Conservation (phyloP, 1,140 invertebrate species). For the Chymomyza costata region DNA sequence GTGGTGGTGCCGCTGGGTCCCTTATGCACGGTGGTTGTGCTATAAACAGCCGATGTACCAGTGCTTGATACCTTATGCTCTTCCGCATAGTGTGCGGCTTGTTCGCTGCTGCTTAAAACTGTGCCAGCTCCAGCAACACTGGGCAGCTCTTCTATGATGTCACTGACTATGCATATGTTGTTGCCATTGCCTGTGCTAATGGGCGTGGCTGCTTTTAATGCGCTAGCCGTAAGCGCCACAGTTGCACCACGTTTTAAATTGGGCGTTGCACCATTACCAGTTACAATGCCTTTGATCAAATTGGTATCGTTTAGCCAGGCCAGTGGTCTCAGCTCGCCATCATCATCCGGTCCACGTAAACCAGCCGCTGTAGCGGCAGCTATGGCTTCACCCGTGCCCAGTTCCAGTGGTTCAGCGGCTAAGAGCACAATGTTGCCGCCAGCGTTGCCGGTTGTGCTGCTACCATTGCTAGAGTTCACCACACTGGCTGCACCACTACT, state of each 20-base stretch:
- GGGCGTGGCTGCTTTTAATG: conserved; percentile 21
- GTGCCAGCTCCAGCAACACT: not conserved
- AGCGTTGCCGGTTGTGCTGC: not conserved
- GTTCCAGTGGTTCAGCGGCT: conserved; percentile 61
- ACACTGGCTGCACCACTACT: conserved; percentile 1
- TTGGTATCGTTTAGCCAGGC: conserved; percentile 95
- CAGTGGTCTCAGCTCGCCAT: conserved; percentile 92
- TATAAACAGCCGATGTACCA: conserved; percentile 46
- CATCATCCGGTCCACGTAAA: conserved; percentile 67
- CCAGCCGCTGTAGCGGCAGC: conserved; percentile 35
- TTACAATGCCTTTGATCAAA: conserved; percentile 84
- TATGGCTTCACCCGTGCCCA: conserved; percentile 34
- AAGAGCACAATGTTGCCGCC: conserved; percentile 70
- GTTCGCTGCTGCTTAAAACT: not conserved
- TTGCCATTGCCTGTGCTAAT: not conserved
- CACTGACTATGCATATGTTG: conserved; percentile 54
- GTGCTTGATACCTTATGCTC: conserved; percentile 1
- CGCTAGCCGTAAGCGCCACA: conserved; percentile 25
- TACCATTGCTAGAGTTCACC: conserved; percentile 3
- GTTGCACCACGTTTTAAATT: conserved; percentile 27
- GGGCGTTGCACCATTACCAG: conserved; percentile 22
- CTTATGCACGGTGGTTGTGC: conserved; percentile 71
- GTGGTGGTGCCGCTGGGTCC: conserved; percentile 72
- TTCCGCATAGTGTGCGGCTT: too few species aligned
- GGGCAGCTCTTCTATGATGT: conserved; percentile 57